Evolutionary conservation across 2,113 vertebrate genomes (phyloP).

Genomic region (Equus quagga): DNA sequence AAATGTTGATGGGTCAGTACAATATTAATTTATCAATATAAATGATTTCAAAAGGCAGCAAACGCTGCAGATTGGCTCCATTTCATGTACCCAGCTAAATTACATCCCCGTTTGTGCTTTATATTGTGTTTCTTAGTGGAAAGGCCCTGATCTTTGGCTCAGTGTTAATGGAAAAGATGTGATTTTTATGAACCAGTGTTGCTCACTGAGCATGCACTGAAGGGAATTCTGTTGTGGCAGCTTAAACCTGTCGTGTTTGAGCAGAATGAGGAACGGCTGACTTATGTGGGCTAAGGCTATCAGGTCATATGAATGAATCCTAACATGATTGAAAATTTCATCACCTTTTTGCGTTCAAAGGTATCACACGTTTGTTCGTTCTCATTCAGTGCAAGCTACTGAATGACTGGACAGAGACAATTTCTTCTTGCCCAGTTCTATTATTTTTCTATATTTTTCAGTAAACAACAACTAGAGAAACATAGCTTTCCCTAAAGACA

Average conservation of each 20-base stretch:
- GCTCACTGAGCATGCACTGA: neutral
- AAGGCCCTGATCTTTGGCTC: conserved; percentile 19
- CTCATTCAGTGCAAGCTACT: neutral
- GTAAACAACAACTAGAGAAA: neutral
- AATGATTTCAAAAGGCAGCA: neutral
- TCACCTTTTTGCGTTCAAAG: neutral
- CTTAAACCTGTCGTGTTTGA: neutral
- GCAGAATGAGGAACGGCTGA: neutral
- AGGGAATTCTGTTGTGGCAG: neutral
- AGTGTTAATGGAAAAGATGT: conserved; percentile 24
- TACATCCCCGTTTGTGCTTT: neutral
- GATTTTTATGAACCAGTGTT: conserved; percentile 1
- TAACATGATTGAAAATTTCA: neutral
- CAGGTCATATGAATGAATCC: neutral
- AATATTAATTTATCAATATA: neutral
- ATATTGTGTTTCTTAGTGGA: conserved; percentile 23
- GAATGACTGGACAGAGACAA: neutral
- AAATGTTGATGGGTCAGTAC: neutral
- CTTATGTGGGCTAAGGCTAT: neutral
- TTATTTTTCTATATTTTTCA: conserved; percentile 16
- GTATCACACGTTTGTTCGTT: neutral
- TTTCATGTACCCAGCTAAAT: neutral
- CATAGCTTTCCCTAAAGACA: conserved; percentile 20
- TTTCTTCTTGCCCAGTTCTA: neutral
- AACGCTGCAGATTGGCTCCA: neutral